Base-by-base conservation (phyloP, 2,888 invertebrate species). In the Aspidiotus rigidus region DNA sequence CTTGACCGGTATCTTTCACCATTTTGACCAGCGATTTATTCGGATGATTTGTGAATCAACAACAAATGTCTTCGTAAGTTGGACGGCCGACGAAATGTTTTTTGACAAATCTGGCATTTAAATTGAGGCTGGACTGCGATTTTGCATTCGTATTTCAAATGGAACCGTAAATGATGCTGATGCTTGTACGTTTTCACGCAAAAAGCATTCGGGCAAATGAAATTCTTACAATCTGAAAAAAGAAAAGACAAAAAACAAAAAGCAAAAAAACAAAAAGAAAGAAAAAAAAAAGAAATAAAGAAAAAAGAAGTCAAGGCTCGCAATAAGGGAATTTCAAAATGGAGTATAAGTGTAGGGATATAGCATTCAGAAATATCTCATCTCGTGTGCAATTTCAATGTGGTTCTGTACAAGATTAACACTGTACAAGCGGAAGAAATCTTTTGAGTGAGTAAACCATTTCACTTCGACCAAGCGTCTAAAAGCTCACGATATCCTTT, bases 21-120 rank as follows among this genome's bases (percentile, higher is more conserved):
- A 3, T 28, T 28, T 28, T 28, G 5, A 28, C 28, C 28, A 5
- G 5, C 5, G 28, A 28, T 28, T 28, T 28, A 28, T 28, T 28
- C 28, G 28, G 5, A 5, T 28, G 5, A 28, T 28, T 28, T 28
- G 28, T 67, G 67, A 8, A 42, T n/a, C 3, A 67, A 5, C 13
- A 67, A 39, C 15, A 67, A 13, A 49, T 49, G 49, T n/a, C 49
- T 49, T 49, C 49, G 49, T 49, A 49, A 3, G 49, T 49, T 49
- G 11, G 49, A 49, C 49, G 49, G 49, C 16, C 73, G 73, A 39
- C 75, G 73, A 49, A 73, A 73, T 11, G 70, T 71, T 57, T 74
- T 73, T 39, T 72, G 73, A 71, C 80, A 80, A 71, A 77, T 78
- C 8, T 78, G 78, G 71, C 80, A 80, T 70, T 76, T 77, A 74